phyloP scores from a whole-genome alignment of 2,797 vertebrate genomes.

The Morelia viridis region DNA sequence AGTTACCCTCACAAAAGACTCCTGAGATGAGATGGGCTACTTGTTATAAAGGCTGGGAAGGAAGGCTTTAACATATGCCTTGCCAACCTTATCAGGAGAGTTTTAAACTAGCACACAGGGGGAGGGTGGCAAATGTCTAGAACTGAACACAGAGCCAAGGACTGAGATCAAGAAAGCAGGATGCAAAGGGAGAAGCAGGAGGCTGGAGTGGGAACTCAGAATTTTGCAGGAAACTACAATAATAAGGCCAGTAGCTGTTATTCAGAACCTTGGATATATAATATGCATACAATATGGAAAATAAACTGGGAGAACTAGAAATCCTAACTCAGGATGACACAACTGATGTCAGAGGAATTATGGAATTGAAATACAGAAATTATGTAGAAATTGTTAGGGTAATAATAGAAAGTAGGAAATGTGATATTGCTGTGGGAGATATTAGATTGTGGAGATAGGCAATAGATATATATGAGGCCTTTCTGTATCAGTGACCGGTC shows the following conservation, averaged over 20 bases:
- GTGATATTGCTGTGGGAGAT: not conserved
- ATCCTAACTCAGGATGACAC: not conserved
- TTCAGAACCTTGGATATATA: not conserved
- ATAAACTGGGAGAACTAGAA: not conserved
- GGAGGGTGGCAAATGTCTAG: not conserved
- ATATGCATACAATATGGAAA: not conserved
- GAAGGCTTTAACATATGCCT: not conserved
- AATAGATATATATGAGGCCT: not conserved
- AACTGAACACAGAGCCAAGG: not conserved
- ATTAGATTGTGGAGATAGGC: not conserved
- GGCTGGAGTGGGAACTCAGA: not conserved
- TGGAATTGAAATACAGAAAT: not conserved
- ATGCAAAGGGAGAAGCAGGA: not conserved
- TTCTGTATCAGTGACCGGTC: not conserved
- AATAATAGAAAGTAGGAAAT: not conserved
- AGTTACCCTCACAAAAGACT: not conserved
- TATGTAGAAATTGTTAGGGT: not conserved
- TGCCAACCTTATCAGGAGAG: not conserved
- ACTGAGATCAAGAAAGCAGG: not conserved
- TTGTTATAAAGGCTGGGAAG: not conserved
- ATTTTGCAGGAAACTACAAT: not conserved
- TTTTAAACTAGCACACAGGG: not conserved
- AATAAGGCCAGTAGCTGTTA: not conserved
- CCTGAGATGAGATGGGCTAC: not conserved
- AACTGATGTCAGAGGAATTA: not conserved